These are phyloP conservation scores for Caradrina kadenii DNA, from an alignment of 2,888 invertebrate genomes.

Conservation along the genomic window DNA sequence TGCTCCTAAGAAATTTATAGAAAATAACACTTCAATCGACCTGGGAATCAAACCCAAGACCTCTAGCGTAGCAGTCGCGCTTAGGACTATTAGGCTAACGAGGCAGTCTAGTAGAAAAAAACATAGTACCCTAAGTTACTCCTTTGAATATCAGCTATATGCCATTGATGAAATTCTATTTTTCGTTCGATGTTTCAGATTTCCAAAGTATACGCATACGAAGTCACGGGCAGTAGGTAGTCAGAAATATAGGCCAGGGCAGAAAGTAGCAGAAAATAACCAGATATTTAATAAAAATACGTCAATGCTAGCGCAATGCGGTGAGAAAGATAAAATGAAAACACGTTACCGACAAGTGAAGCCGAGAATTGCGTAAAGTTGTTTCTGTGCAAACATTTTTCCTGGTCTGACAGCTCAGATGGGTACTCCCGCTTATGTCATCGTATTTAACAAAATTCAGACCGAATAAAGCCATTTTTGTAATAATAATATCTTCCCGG, in stretches of 20 bases:
- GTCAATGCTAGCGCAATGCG: constrained; percentile 61
- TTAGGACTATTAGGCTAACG: too few species aligned
- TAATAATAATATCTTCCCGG: too few species aligned
- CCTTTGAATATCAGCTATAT: not conserved
- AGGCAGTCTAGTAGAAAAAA: too few species aligned
- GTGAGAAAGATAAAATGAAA: constrained; percentile 72
- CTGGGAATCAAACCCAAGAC: too few species aligned
- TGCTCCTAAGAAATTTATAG: too few species aligned
- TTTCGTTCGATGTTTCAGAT: not conserved
- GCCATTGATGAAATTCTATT: not conserved
- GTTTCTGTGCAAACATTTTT: constrained; percentile 77
- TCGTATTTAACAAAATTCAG: not conserved
- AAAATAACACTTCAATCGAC: too few species aligned
- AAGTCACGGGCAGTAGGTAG: not conserved
- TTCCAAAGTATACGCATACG: not conserved
- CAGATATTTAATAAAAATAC: constrained; percentile 52
- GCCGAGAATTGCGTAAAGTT: constrained; percentile 75
- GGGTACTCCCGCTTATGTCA: constrained; percentile 25
- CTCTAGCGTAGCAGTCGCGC: too few species aligned
- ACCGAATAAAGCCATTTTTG: too few species aligned
- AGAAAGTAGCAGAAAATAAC: not conserved
- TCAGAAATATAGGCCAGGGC: not conserved
- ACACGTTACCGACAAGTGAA: constrained; percentile 72
- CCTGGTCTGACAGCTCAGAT: constrained; percentile 55
- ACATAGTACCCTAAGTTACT: not conserved